These are phyloP conservation scores for Phalanger gymnotis DNA, from an alignment of 2,797 vertebrate species.

Conservation along the genomic window DNA sequence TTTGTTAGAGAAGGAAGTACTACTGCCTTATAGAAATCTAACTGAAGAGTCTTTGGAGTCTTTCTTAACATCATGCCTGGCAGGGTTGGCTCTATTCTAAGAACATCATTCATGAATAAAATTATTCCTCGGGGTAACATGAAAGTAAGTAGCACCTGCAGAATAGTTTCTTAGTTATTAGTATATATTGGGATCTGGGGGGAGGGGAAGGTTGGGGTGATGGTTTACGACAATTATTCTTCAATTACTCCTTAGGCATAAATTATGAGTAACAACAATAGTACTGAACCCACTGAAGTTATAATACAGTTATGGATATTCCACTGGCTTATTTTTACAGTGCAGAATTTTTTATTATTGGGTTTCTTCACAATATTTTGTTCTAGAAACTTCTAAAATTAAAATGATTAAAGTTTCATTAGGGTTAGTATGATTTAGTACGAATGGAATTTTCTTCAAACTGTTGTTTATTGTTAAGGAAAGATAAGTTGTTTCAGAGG, in stretches of 20 bases:
- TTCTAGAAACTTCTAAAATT: conserved; percentile 1
- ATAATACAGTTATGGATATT: neutral
- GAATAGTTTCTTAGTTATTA: neutral
- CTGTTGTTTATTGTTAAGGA: conserved; percentile 8
- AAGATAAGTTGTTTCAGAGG: conserved; percentile 35
- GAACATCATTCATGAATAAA: conserved; percentile 52
- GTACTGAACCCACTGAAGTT: neutral
- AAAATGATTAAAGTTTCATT: neutral
- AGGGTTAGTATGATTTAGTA: conserved; percentile 9
- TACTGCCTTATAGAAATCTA: conserved; percentile 49
- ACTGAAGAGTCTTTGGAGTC: conserved; percentile 15
- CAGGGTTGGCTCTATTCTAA: conserved; percentile 34
- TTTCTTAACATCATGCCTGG: conserved; percentile 18
- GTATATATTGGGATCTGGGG: neutral
- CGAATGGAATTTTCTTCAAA: conserved; percentile 2
- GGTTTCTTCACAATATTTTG: neutral
- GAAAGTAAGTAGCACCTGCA: conserved; percentile 29
- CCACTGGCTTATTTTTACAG: neutral
- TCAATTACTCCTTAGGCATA: neutral
- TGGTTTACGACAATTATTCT: neutral
- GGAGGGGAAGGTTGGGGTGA: neutral
- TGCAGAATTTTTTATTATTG: neutral
- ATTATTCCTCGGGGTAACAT: conserved; percentile 41
- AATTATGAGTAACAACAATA: conserved; percentile 10
- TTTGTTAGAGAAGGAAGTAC: conserved; percentile 25